Conservation (phyloP, 2,888 invertebrate species). For the Microctonus hyperodae region DNA sequence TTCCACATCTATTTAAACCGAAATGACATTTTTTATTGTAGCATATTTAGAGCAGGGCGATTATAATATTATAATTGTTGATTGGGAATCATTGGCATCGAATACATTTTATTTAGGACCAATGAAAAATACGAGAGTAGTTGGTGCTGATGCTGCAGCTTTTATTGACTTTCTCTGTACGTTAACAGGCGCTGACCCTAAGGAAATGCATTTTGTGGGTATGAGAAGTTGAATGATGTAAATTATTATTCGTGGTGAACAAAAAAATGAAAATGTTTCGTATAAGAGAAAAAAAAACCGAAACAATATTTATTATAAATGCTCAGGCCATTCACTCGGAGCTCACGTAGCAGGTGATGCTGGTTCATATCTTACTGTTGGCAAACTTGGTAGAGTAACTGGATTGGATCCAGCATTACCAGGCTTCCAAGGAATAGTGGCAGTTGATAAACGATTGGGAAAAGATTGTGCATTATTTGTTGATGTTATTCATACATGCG, state of each 20-base stretch:
- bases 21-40: constrained; percentile 29
- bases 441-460: constrained; percentile 53
- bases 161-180: constrained; percentile 61
- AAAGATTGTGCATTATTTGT: constrained; percentile 59
- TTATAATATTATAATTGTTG: constrained; percentile 63
- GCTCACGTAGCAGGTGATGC: constrained; percentile 61
- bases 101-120: constrained; percentile 61
- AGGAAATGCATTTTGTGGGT: constrained; percentile 63
- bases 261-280: neutral
- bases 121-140: constrained; percentile 60
- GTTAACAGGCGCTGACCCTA: constrained; percentile 52
- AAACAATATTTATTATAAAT: constrained; percentile 3
- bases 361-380: constrained; percentile 48
- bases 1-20: constrained; percentile 8
- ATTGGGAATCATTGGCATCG: constrained; percentile 63
- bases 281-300: neutral
- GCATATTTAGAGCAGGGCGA: constrained; percentile 59
- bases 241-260: neutral
- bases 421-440: constrained; percentile 53
- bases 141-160: constrained; percentile 58
- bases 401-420: constrained; percentile 65
- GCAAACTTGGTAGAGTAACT: constrained; percentile 62
- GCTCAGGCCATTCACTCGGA: constrained; percentile 59
- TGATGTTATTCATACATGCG: constrained; percentile 62
- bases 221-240: neutral